Evolutionary conservation across 2,113 vertebrate species (phyloP), one percentile per base, ranked within the genome.

Genomic region (Melanerpes formicivorus): DNA sequence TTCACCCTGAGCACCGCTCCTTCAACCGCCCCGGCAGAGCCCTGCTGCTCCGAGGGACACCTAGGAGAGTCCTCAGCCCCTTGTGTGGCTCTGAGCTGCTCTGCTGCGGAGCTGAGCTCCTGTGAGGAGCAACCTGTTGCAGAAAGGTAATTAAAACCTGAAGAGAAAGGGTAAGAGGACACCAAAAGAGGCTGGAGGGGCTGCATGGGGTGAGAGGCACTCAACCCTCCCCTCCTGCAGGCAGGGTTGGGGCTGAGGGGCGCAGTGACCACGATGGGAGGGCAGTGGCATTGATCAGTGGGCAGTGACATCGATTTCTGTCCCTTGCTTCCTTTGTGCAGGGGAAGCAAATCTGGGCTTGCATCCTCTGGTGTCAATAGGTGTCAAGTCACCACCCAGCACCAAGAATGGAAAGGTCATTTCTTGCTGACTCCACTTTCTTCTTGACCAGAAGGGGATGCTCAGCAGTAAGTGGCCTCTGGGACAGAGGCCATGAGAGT

Each of bases 1-100:
- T 96, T 95, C 88, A 88, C 92, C 90, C 89, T 29, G 34, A 70
- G 64, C 23, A 67, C 66, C 42, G 1, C 48, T 34, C 55, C 86
- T 82, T 87, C 90, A 87, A 85, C 79, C 25, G n/a, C 62, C 56
- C 5, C n/a, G 84, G 80, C 79, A 30, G 79, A 60, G 9, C 72
- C 91, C 89, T 14, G 91, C 95, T 93, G 93, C 5, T 95, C 85
- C 77, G 94, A 85, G 93, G 92, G 94, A 80, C 91, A 82, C 93
- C 92, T 80, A 87, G 84, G 92, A 95, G 93, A 92, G 89, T 84
- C 78, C 70, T 80, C n/a, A 72, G 94, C 65, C 84, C 83, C 89
- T 44, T 4, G 12, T 18, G 46, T 87, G 50, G 50, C 50, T 52
- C 50, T 23, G 91, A 93, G 78, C 90, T 59, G 89, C 89, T 69